phyloP scores from a whole-genome alignment of 2,888 invertebrate genomes.

The Andrena trimmerana region DNA sequence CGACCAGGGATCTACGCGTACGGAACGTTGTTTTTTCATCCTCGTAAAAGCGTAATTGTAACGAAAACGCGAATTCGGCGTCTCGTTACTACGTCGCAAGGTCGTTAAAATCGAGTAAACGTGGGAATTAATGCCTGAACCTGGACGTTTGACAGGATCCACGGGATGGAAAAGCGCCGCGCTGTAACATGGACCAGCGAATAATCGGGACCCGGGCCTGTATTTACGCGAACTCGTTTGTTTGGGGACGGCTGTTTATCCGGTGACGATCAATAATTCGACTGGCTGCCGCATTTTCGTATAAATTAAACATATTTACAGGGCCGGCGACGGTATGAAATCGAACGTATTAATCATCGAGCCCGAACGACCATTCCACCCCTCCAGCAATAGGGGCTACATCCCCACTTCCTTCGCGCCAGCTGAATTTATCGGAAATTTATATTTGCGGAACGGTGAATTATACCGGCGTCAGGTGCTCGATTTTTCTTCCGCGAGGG shows the following conservation, averaged over 20 bases:
- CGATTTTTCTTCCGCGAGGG: constrained; percentile 44
- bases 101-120: constrained; percentile 45
- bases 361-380: not conserved
- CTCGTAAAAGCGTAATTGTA: constrained; percentile 12
- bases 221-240: constrained; percentile 48
- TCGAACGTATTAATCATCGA: constrained; percentile 59
- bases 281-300: constrained; percentile 47
- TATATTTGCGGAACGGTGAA: constrained; percentile 59
- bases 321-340: constrained; percentile 27
- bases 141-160: constrained; percentile 11
- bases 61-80: constrained; percentile 13
- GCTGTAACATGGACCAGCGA: constrained; percentile 12
- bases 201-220: constrained; percentile 9
- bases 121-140: not conserved
- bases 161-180: not conserved
- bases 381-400: not conserved
- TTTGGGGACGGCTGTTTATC: constrained; percentile 51
- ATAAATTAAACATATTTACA: constrained; percentile 60
- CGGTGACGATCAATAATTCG: constrained; percentile 58
- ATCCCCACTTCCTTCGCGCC: not conserved
- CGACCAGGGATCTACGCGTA: not conserved
- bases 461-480: constrained; percentile 61
- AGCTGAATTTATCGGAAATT: constrained; percentile 56
- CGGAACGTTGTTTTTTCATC: not conserved
- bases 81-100: constrained; percentile 14